phyloP scores from a whole-genome alignment of 1,140 invertebrate genomes.

The Trichomalopsis sarcophagae region DNA sequence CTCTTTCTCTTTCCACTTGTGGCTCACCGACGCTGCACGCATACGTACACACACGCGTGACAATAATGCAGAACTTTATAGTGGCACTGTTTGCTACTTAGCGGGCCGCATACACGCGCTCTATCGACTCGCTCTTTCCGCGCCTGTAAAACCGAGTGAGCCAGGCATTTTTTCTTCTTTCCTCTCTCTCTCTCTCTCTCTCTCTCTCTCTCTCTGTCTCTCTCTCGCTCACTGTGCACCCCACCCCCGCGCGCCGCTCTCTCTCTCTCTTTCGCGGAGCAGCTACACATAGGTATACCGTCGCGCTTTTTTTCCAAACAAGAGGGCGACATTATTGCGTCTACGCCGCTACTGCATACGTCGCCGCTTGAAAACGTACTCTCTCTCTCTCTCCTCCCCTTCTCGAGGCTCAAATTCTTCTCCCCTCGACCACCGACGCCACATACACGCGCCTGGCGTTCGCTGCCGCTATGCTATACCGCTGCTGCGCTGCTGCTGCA shows the following conservation, averaged over 20 bases:
- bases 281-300: neutral
- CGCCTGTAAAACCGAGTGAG: conserved; percentile 30
- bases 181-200: conserved; percentile 28
- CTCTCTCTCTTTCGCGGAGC: neutral
- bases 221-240: no score
- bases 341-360: conserved; percentile 47
- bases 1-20: conserved; percentile 31
- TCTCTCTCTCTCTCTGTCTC: neutral
- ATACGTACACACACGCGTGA: conserved; percentile 17
- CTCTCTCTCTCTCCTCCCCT: conserved; percentile 19
- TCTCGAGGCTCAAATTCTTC: conserved; percentile 47
- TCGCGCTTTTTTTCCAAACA: conserved; percentile 46
- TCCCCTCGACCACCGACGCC: conserved; percentile 22
- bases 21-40: neutral
- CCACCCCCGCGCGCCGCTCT: neutral
- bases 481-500: neutral
- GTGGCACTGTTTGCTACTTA: conserved; percentile 55
- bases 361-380: conserved; percentile 42
- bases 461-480: no score
- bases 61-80: conserved; percentile 60
- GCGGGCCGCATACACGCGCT: conserved; percentile 16
- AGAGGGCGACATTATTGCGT: conserved; percentile 66
- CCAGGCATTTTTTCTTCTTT: conserved; percentile 18
- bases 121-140: conserved; percentile 34
- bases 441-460: neutral